Evolutionary conservation across 2,888 invertebrate genomes (phyloP), one percentile per base, ranked within the genome.

Genomic region (Tridacna gigas): DNA sequence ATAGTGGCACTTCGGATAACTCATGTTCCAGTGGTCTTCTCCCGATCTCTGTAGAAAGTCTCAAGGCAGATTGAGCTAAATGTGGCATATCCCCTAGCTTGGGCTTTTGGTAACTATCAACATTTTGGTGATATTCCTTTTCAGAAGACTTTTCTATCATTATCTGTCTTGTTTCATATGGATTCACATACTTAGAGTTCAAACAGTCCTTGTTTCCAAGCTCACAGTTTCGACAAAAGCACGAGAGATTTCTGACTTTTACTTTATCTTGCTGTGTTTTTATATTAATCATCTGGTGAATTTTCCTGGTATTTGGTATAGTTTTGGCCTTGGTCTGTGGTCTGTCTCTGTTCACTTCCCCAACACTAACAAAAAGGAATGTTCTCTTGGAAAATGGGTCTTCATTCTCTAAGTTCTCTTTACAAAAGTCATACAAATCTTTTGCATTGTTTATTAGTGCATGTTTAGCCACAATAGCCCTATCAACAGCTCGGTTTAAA

Each of bases 141-240:
- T 37, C 37, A 37, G 37, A 37, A 37, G 37, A 37, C 37, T 37
- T 37, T 37, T 37, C 37, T 37, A 37, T 37, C 37, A 37, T 37
- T 37, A 37, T 37, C 37, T 37, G 37, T 37, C 7, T 37, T 37
- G 37, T 37, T 56, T 56, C 20, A 73, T 78, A 79, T n/a, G 66
- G 20, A 67, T 79, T 79, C 79, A 79, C 79, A 79, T 79, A 79
- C 74, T 74, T 74, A 56, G 79, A 79, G 74, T 79, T 79, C 79
- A 79, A 15, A 79, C 79, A 79, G 66, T 74, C 74, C 56, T 51
- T 74, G 69, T 26, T 67, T 37, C 76, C 80, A 56, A 22, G 63
- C 71, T 80, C 76, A 77, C 80, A 80, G 25, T 76, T 71, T 26
- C 60, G 71, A 71, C 80, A 80, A 71, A 80, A 76, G 48, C 80